Evolutionary conservation across 2,888 invertebrate species (phyloP).

Genomic region (Hydraecia micacea): DNA sequence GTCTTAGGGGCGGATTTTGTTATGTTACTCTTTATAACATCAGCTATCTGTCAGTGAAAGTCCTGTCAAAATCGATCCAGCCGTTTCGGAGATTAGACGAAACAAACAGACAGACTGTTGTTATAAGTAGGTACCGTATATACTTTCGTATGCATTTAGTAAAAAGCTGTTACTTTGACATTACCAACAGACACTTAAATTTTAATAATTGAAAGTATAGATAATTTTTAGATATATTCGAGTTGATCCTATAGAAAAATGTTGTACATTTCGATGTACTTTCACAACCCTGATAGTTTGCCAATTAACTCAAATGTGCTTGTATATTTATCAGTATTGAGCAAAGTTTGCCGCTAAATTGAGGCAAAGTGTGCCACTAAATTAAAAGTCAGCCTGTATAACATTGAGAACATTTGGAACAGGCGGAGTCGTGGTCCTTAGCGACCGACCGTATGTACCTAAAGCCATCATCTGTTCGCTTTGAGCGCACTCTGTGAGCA

Average conservation of each 20-base stretch:
- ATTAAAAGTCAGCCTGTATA: background rate
- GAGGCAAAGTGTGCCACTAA: background rate
- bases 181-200: no score
- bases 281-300: background rate
- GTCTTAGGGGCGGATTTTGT: no score
- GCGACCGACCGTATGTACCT: background rate
- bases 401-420: background rate
- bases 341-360: no score
- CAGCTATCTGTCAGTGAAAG: no score
- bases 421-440: background rate
- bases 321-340: background rate
- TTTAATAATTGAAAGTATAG: no score
- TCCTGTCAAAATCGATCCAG: no score
- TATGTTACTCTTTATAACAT: no score
- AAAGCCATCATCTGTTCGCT: background rate
- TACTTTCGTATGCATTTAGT: no score
- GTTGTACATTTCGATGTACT: background rate
- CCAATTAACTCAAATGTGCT: background rate
- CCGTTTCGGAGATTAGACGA: no score
- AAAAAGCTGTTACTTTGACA: no score
- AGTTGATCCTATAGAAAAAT: background rate
- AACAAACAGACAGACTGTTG: no score
- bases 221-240: background rate
- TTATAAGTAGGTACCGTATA: no score
- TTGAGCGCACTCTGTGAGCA: constrained; percentile 15